Base-by-base conservation (phyloP, 1,140 invertebrate species). In the Lasaia peninsularis region DNA sequence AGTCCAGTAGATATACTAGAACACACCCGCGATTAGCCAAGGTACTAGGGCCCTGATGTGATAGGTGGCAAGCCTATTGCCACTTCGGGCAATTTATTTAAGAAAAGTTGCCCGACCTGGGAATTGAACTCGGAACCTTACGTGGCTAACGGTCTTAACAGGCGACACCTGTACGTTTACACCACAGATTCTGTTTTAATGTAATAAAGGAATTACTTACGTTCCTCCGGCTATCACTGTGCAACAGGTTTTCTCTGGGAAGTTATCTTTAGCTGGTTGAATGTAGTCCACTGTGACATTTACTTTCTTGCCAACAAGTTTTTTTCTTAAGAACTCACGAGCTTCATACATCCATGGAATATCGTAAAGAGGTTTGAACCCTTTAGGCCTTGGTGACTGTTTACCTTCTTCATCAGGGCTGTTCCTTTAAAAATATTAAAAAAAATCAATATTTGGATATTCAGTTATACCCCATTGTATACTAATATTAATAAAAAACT, bases 291-390 rank as follows among this genome's bases (percentile, higher is more conserved):
- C 93, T 33, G 94, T 93, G 4, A 99, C 95, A 75, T 96, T 95
- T 0, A 98, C 97, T 77, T 96, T 97, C 84, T 99, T 99, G 2
- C 98, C 97, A 78, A 99, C 96, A 0, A 99, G 90, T 82, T 98
- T 98, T 77, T 99, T 99, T 24, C 99, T 92, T 2, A 99, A 89
- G 80, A 97, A 99, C 91, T 99, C 99, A 60, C 99, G 92, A 0
- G 98, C 98, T 86, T 99, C 98, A 83, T 96, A 99, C 96, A 99
- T 97, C 92, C 95, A 98, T 5, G 98, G 98, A 73, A 99, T 96
- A 73, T 99, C 98, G 80, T 99, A 99, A 0, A 99, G 91, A 1
- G 97, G 96, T 59, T 82, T 91, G 52, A 86, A 88, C 4, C 93
- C 92, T 80, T 91, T 93, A 60, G 92, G 78, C 64, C 92, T 91